Base-by-base conservation (phyloP, 2,888 invertebrate species). In the Spialia ferax region DNA sequence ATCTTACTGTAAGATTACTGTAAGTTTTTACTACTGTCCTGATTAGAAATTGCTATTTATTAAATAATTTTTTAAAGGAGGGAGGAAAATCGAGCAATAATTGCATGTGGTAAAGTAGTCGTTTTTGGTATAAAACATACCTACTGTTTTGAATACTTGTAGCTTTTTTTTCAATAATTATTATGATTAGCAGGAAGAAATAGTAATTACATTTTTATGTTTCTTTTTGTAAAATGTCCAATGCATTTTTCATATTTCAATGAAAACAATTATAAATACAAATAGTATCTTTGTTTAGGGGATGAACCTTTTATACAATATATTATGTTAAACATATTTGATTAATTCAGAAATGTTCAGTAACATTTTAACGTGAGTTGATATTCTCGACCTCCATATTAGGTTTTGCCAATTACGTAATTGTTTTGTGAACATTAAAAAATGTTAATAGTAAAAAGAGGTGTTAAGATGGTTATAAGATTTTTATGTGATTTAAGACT, bases 71-170 rank as follows among this genome's bases (percentile, higher is more conserved):
- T 42, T 29, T n/a, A 73, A 74, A 73, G 73, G 75, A 76, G 76
- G 77, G 75, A 76, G 75, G 74, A 74, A 67, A 74, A 75, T 71
- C 74, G 75, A 77, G 77, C 77, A 75, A 77, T 74, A 72, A 68
- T 63, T 72, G 68, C 71, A 68, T 70, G 65, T 68, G 29, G 48
- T 23, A 64, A 56, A 64, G 50, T 59, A 35, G 26, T 57, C 18
- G 52, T 60, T 42, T 60, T 66, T 52, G 26, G 15, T 20, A n/a
- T 50, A 26, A 38, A 59, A 56, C 63, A 48, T 55, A 8, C 22
- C 32, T 23, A 20, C 11, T 56, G 18, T 52, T n/a, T 23, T 20
- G 15, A 20, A 45, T 15, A 48, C 5, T 22, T 20, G 20, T 48
- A 2, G 22, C 13, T 20, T 48, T 22, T 8, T 4, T 15, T 2